Evolutionary conservation across 2,113 vertebrate genomes (phyloP), one percentile per base, ranked within the genome.

Genomic region (Talpa occidentalis): DNA sequence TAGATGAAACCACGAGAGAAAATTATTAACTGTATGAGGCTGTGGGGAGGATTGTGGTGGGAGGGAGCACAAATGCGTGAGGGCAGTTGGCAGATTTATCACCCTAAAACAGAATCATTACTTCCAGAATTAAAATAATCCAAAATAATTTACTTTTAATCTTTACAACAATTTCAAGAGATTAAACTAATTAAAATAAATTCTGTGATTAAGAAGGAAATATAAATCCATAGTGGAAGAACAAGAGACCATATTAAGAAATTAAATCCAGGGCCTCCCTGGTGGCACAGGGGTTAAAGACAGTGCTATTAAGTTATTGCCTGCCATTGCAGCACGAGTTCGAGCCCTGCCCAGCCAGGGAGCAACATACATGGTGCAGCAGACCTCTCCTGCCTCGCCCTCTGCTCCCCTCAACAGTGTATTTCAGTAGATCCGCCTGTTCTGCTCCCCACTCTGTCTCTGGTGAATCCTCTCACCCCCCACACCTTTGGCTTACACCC

Each of bases 121-220:
- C 40, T 83, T 82, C 24, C 37, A 83, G 54, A 81, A 64, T 54
- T 52, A 42, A 56, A 64, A 22, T 5, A 69, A 28, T 74, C 42
- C 37, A 81, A 77, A 87, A 42, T 3, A 93, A n/a, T 54, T 70
- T 14, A 74, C 59, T 79, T 88, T 83, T 72, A 67, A 81, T 76
- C 22, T 73, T 47, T 32, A 54, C 2, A 73, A 21, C 3, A 90
- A 59, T 88, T 28, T 70, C 64, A 96, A 42, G 32, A 69, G 30
- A 80, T 80, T 22, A 78, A 85, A 80, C 59, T 59, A 88, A 86
- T 24, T 74, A 10, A 89, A 85, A 88, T 52, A 32, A 60, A 37
- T 92, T 80, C 74, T 73, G 19, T 90, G 74, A 77, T 40, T 89
- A 74, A 81, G 30, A 81, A 74, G 49, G 10, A 52, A 67, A 28